phyloP scores from a whole-genome alignment of 2,888 invertebrate genomes.

The Diarsia mendica region DNA sequence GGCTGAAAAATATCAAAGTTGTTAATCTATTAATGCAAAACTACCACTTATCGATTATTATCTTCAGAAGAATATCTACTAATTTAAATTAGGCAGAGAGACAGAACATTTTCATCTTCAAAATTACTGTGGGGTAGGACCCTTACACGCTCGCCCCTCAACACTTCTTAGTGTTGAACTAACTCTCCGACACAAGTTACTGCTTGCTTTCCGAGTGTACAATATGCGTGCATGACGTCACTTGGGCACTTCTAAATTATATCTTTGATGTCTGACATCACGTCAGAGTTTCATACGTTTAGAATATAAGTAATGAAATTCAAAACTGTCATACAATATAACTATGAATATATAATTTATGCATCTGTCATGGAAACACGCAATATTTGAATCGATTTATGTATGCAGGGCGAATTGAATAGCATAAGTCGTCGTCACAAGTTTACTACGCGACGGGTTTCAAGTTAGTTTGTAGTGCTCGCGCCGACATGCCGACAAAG shows the following conservation, averaged over 20 bases:
- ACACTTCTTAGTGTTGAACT: background rate
- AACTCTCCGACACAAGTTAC: background rate
- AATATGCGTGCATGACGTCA: background rate
- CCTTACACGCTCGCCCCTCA: background rate
- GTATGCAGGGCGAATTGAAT: background rate
- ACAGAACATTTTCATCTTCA: background rate
- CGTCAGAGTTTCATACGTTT: no score
- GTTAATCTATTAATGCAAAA: background rate
- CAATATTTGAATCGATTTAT: background rate
- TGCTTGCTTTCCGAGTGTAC: background rate
- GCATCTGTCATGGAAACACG: background rate
- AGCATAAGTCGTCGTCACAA: background rate
- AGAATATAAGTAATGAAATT: background rate
- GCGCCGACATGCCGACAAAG: background rate
- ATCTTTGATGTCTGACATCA: background rate
- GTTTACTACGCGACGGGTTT: background rate
- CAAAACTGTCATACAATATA: no score
- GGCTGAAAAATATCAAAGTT: background rate
- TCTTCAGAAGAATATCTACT: background rate
- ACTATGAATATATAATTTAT: background rate
- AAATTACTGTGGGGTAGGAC: background rate
- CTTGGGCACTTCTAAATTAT: background rate
- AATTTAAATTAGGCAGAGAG: background rate
- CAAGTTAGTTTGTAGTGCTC: constrained; percentile 3
- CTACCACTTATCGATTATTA: background rate